Evolutionary conservation across 2,888 invertebrate species (phyloP), one percentile per base, ranked within the genome.

Genomic region (Apamea epomidion): DNA sequence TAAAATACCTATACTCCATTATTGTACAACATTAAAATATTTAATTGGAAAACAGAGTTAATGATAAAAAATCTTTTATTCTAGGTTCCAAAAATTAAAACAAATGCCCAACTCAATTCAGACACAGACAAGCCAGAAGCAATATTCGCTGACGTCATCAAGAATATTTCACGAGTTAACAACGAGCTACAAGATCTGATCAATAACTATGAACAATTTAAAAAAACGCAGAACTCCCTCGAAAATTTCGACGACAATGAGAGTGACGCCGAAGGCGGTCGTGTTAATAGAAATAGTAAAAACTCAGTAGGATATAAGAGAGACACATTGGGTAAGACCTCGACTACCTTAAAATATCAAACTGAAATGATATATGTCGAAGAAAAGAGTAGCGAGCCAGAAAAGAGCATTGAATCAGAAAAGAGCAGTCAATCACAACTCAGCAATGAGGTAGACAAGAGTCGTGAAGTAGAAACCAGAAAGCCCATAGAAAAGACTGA

Each of bases 141-240:
- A 58, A 80, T 91, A 54, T 92, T 94, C 54, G 84, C 91, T 3
- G 93, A 94, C 67, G 92, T 95, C 42, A 91, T 95, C n/a, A 92
- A 90, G 82, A 96, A 96, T 78, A 95, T 95, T 86, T 91, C 95
- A 2, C 83, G 92, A 62, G 94, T 94, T 37, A 95, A 95, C 84
- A 91, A 89, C 72, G 92, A 93, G 32, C 82, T 96, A 62, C 92
- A 94, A 84, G 92, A 94, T 10, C 86, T 96, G 62, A 93, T 96
- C 71, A 87, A 87, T 10, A 94, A 94, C 69, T 95, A 95, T 82
- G 91, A 95, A 84, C 90, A 92, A 58, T 83, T 95, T 14, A 91
- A 95, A 79, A 92, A 91, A 64, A 86, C 92, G 64, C 94, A 93
- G 72, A 89, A 90, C 79, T 91, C 92, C 0, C 82, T 91, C 64